Evolutionary conservation across 1,140 invertebrate genomes (phyloP).

Genomic region (Solenopsis fugax): DNA sequence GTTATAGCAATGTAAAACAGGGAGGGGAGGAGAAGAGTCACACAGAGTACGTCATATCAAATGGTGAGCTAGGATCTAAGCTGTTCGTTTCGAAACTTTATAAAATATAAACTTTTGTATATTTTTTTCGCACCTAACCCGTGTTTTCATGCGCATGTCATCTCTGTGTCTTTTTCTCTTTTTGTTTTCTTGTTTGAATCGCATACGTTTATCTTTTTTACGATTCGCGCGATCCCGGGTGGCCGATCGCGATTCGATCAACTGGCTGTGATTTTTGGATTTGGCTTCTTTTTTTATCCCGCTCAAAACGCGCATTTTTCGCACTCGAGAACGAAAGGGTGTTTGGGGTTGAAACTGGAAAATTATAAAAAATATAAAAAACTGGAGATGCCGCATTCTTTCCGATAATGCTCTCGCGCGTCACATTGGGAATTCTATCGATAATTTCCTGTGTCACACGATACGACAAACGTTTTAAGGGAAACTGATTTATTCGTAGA

Average conservation of each 20-base stretch:
- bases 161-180: neutral
- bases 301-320: neutral
- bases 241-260: constrained; percentile 14
- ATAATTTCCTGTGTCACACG: neutral
- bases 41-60: no score
- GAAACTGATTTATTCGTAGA: neutral
- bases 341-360: neutral
- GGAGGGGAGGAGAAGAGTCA: no score
- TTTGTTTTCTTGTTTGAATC: neutral
- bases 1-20: no score
- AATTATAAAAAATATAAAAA: constrained; percentile 35
- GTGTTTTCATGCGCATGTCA: neutral
- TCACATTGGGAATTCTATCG: neutral
- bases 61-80: neutral
- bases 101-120: no score
- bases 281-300: neutral
- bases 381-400: neutral
- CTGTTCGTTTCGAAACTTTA: neutral
- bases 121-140: neutral
- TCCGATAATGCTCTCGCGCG: neutral
- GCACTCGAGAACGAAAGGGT: neutral
- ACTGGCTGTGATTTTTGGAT: constrained; percentile 1
- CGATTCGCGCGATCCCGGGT: neutral
- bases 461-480: neutral
- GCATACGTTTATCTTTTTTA: constrained; percentile 13